Evolutionary conservation across 64 coral and sea anemone genomes (phyloP), one percentile per base, ranked within the genome.

Genomic region (Montipora efflorescens): DNA sequence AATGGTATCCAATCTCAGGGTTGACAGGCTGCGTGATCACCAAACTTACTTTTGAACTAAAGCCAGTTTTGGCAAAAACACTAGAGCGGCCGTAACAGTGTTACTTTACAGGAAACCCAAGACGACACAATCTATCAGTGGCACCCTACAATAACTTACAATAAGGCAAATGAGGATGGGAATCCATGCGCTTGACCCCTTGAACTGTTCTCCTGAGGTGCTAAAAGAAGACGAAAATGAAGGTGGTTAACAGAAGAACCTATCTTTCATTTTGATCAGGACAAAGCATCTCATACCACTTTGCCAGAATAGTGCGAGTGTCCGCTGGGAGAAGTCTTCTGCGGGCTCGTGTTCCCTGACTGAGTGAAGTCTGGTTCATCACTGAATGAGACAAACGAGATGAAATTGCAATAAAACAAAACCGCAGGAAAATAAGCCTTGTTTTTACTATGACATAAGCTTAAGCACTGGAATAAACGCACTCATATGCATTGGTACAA

Each of bases 121-220:
- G 68, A 18, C 15, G 15, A 14, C 62, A 0, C 62, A 67, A 67
- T 67, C 18, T 19, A 71, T 11, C 68, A 51, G 57, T 44, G 36
- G 36, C 36, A 36, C 21, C 12, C 45, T 84, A 47, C 59, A 5
- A 79, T 55, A 59, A 98, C 97, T 95, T 82, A 98, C 97, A 98
- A 70, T 98, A 98, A 44, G 94, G 97, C 12, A 98, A 64, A 90
- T 96, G 92, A 14, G 97, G 97, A 71, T 98, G 97, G 5, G 95
- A 86, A 48, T 95, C 97, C 72, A 98, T 87, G 66, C 97, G 88
- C 83, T 98, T 98, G 44, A 93, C 86, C 6, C 97, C 97, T 59
- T 93, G 88, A 18, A 80, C 77, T 50, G 87, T 46, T 59, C 97
- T 91, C 47, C 94, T 98, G 44, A 98, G 78, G 75, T 96, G 84